Evolutionary conservation across 2,113 vertebrate species (phyloP).

Genomic region (Coturnix japonica): DNA sequence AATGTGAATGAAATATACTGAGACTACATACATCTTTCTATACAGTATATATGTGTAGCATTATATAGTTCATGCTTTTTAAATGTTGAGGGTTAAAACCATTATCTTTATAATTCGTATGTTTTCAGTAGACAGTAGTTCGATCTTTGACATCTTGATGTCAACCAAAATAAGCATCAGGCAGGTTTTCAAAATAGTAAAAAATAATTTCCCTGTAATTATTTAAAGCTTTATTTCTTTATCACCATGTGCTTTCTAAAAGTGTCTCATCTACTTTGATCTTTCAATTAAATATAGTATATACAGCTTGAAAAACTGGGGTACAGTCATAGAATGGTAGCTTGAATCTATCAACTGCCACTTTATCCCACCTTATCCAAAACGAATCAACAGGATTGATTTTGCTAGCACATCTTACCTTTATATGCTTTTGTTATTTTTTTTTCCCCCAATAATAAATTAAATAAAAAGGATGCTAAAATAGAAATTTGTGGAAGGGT

Average conservation of each 20-base stretch:
- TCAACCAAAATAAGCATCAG: background rate
- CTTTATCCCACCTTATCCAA: constrained; percentile 7
- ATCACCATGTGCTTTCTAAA: background rate
- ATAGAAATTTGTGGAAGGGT: constrained; percentile 62
- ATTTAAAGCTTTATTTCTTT: background rate
- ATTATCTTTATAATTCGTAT: background rate
- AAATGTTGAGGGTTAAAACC: background rate
- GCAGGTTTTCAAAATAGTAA: background rate
- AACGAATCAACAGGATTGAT: constrained; percentile 3
- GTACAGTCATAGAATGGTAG: background rate
- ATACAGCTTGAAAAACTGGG: background rate
- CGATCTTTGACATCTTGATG: background rate
- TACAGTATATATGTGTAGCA: background rate
- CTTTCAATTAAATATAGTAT: background rate
- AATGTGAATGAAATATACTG: background rate
- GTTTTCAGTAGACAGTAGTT: background rate
- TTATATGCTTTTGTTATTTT: background rate
- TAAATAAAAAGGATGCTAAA: constrained; percentile 62
- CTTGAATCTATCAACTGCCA: background rate
- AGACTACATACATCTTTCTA: background rate
- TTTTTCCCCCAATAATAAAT: constrained; percentile 43
- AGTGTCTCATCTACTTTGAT: background rate
- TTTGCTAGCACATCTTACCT: constrained; percentile 42
- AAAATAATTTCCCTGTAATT: background rate
- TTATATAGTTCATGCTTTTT: background rate